Conservation (phyloP, 2,888 invertebrate species). For the Diachrysia chrysitis region DNA sequence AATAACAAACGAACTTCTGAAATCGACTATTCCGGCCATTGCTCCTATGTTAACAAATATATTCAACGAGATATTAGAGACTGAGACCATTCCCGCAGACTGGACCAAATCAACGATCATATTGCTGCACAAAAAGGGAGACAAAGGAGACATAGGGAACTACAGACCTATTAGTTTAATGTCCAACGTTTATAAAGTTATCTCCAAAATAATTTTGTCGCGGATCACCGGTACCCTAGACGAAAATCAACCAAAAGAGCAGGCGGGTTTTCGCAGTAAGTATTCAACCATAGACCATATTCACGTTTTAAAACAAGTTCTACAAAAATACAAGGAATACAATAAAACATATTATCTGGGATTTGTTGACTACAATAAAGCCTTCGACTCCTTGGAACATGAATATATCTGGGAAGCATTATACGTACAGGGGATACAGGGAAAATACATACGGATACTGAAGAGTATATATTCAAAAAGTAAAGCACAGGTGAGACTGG, state of each 20-base stretch:
- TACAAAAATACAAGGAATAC: conserved; percentile 45
- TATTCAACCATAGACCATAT: conserved; percentile 52
- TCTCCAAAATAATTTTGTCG: conserved; percentile 43
- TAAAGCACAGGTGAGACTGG: conserved; percentile 46
- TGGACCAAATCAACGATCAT: conserved; percentile 58
- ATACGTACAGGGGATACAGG: conserved; percentile 38
- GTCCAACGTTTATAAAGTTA: conserved; percentile 35
- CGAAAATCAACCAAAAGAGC: conserved; percentile 40
- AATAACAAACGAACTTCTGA: conserved; percentile 54
- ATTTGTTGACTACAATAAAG: conserved; percentile 54
- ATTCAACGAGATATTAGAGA: conserved; percentile 49
- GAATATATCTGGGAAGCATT: conserved; percentile 44
- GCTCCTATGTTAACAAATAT: conserved; percentile 47
- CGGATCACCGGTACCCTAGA: conserved; percentile 26
- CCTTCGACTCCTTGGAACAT: conserved; percentile 48
- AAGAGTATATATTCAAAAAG: conserved; percentile 46
- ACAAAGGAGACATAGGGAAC: conserved; percentile 44
- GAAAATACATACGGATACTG: conserved; percentile 48
- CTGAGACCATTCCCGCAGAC: conserved; percentile 41
- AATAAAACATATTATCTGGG: conserved; percentile 36
- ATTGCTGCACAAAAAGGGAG: conserved; percentile 55
- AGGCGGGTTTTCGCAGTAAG: conserved; percentile 40
- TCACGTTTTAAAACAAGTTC: conserved; percentile 37
- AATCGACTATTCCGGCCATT: conserved; percentile 42
- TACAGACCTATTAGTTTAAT: conserved; percentile 45